Base-by-base conservation (phyloP, 2,113 vertebrate species). In the Perccottus glenii region DNA sequence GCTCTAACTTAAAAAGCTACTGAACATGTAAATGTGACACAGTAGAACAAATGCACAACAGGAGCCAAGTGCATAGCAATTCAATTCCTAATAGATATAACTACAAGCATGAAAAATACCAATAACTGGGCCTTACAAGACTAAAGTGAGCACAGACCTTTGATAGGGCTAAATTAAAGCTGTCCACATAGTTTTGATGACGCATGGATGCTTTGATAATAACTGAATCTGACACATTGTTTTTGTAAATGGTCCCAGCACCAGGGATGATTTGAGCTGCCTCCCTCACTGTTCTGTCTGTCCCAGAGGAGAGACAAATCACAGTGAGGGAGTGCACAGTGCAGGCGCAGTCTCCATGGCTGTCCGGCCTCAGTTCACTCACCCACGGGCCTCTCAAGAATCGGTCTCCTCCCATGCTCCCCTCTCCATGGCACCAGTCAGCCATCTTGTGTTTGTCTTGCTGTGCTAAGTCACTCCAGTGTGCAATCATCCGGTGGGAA, bases 391-490 rank as follows among this genome's bases (percentile, higher is more conserved):
- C 78, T 69, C 77, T 84, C 45, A 15, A 77, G 89, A 75, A 78
- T 57, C 27, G 75, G 77, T 88, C 74, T 85, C 82, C 75, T 81
- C 67, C 73, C 67, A 0, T 67, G 77, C 73, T 80, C 61, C 58
- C 76, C 78, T 90, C 89, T 87, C 84, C 80, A 71, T 19, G 75
- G 82, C 82, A 81, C 78, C 82, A 33, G 46, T 70, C 71, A n/a
- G 43, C 75, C 78, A 62, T 88, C 84, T 88, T 88, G 83, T 90
- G 87, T 76, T 78, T 85, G 84, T 86, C 89, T 71, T 19, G 10
- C 52, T 70, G 84, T 81, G 88, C 87, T 73, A 60, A 65, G 80
- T 86, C 85, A 81, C 77, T 73, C 70, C 73, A 55, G 68, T 55
- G 52, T 55, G 52, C 32, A 35, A 38, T 35, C 11, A 38, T 36